Conservation (phyloP, 2,888 invertebrate genomes). For the Erannis defoliaria region DNA sequence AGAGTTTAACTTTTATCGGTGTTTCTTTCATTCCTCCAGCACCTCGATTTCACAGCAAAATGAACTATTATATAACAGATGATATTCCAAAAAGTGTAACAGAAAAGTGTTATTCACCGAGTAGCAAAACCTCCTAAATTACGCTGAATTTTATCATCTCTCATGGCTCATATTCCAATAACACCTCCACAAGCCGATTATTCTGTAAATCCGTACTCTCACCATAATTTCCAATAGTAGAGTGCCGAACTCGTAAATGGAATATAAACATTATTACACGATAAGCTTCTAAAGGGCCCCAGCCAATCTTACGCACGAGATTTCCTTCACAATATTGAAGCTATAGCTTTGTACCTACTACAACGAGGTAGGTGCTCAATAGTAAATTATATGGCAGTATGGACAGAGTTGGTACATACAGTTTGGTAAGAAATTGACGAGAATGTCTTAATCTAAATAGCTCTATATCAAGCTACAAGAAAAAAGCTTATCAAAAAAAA, state of each 20-base stretch:
- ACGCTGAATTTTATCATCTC: neutral
- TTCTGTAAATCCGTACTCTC: conserved; percentile 48
- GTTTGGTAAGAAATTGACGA: too few species aligned
- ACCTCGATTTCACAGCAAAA: too few species aligned
- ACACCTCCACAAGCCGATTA: conserved; percentile 38
- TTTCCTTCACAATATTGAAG: conserved; percentile 57
- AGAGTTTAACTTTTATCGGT: too few species aligned
- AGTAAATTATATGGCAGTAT: conserved; percentile 13
- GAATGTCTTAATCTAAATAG: too few species aligned
- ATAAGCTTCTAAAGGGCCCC: conserved; percentile 62
- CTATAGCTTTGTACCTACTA: conserved; percentile 17
- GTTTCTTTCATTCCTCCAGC: too few species aligned
- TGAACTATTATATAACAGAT: too few species aligned
- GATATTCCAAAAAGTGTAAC: too few species aligned
- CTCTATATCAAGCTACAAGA: too few species aligned
- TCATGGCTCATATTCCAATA: conserved; percentile 27
- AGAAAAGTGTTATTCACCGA: too few species aligned
- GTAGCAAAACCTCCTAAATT: too few species aligned
- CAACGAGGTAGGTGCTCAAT: neutral
- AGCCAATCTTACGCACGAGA: conserved; percentile 59
- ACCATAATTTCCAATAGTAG: conserved; percentile 43
- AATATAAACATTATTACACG: conserved; percentile 72
- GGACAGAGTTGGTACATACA: too few species aligned
- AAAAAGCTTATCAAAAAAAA: too few species aligned
- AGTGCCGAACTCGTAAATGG: conserved; percentile 56